A percentile compares a stretch with the other conserved stretches of the same genome.
Conservation (phyloP, 2,888 invertebrate genomes). For the Melieria crassipennis region DNA sequence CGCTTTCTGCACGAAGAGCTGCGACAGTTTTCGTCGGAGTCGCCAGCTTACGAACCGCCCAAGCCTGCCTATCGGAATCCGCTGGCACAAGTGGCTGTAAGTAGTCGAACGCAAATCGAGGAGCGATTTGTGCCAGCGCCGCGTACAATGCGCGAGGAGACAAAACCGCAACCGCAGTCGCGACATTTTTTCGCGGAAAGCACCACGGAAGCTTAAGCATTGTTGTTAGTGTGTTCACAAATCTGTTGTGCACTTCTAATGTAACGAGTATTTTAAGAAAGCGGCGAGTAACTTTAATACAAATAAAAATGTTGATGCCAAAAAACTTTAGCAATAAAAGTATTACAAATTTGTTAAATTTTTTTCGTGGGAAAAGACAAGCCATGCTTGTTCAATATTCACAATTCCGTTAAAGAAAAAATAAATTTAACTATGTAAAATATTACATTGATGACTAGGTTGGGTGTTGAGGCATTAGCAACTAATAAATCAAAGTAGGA, state of each 20-base stretch:
- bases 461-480: too few relatives aligned
- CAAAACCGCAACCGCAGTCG: slow-evolving; percentile 9
- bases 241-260: background rate
- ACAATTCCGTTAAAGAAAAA: too few relatives aligned
- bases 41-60: slow-evolving; percentile 20
- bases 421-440: too few relatives aligned
- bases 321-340: too few relatives aligned
- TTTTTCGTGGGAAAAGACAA: too few relatives aligned
- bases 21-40: slow-evolving; percentile 26
- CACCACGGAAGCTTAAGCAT: slow-evolving; percentile 24
- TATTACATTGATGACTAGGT: too few relatives aligned
- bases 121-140: background rate
- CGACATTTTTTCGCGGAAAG: slow-evolving; percentile 22
- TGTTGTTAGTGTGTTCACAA: background rate
- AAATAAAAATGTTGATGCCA: too few relatives aligned
- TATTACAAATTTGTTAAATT: too few relatives aligned
- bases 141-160: background rate
- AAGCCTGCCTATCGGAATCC: slow-evolving; percentile 48
- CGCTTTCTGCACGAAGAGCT: slow-evolving; percentile 64
- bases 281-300: too few relatives aligned
- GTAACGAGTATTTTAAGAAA: background rate
- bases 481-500: too few relatives aligned
- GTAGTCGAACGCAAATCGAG: background rate
- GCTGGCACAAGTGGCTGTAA: slow-evolving; percentile 36
- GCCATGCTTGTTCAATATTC: too few relatives aligned